Percentiles rank a stretch among this genome's conserved stretches.
phyloP scores from a whole-genome alignment of 2,113 vertebrate species.

The Ovibos moschatus region DNA sequence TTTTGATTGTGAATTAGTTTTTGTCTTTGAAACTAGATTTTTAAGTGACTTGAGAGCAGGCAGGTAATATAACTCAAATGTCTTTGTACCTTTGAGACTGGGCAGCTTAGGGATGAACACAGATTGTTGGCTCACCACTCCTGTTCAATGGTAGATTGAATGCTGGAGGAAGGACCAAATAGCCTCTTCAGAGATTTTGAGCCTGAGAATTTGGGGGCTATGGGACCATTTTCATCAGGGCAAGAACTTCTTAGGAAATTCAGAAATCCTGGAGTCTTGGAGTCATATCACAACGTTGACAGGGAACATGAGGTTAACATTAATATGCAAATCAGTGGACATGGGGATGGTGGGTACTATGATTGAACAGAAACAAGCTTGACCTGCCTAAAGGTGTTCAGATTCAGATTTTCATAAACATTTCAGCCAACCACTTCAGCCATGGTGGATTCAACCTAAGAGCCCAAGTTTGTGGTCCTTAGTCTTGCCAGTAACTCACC shows the following conservation, averaged over 20 bases:
- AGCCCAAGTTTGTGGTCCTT: not conserved
- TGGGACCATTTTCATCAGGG: not conserved
- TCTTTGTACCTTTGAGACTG: not conserved
- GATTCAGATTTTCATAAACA: constrained; percentile 14
- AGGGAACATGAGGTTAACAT: not conserved
- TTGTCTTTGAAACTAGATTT: constrained; percentile 22
- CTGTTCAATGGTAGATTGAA: not conserved
- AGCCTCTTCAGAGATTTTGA: not conserved
- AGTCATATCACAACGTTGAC: not conserved
- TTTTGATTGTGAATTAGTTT: constrained; percentile 12
- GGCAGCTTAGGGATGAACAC: not conserved
- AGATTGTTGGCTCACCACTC: not conserved
- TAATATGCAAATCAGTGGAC: not conserved
- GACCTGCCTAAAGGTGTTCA: not conserved
- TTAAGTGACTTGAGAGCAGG: not conserved
- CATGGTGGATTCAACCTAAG: not conserved
- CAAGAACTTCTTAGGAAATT: constrained; percentile 19
- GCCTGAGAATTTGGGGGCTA: not conserved
- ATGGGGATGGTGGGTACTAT: not conserved
- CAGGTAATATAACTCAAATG: not conserved
- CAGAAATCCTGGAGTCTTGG: not conserved
- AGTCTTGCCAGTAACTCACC: not conserved
- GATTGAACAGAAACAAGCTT: not conserved
- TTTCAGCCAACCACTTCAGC: not conserved
- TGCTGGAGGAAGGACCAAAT: not conserved